Evolutionary conservation across 1,140 invertebrate genomes (phyloP).

Genomic region (Paralvinella palmiformis): DNA sequence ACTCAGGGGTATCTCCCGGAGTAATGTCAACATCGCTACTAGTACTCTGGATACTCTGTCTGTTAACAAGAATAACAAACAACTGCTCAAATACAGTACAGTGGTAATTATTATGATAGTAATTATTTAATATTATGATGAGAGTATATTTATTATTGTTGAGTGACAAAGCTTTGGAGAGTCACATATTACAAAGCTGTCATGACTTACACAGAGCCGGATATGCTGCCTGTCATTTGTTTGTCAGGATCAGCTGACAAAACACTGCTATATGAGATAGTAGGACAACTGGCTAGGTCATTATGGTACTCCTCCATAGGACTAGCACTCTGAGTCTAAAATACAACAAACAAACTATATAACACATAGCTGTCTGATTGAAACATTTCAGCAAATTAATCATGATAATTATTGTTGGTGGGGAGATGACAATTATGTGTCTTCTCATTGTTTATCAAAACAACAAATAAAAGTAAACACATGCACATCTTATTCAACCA

Average conservation of each 20-base stretch:
- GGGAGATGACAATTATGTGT: background rate
- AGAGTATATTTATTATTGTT: background rate
- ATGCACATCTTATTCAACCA: background rate
- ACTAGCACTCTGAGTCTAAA: constrained; percentile 13
- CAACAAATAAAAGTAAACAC: background rate
- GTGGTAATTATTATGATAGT: too few species aligned
- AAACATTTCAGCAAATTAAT: too few species aligned
- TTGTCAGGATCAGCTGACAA: background rate
- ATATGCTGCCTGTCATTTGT: background rate
- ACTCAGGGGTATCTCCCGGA: too few species aligned
- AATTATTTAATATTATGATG: background rate
- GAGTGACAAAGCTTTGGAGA: background rate
- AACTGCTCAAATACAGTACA: too few species aligned
- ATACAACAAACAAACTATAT: background rate
- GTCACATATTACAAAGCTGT: background rate
- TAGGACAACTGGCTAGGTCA: background rate
- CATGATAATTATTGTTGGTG: too few species aligned
- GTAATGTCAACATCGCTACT: too few species aligned
- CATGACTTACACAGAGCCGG: constrained; percentile 6
- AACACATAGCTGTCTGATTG: too few species aligned
- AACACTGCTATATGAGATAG: background rate
- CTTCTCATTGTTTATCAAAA: constrained; percentile 37
- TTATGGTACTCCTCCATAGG: constrained; percentile 10
- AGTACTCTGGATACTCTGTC: too few species aligned
- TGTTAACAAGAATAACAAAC: too few species aligned